Evolutionary conservation across 23 tunicate genomes (phyloP), one percentile per base, ranked within the genome.

Genomic region (Halocynthia aurantium): DNA sequence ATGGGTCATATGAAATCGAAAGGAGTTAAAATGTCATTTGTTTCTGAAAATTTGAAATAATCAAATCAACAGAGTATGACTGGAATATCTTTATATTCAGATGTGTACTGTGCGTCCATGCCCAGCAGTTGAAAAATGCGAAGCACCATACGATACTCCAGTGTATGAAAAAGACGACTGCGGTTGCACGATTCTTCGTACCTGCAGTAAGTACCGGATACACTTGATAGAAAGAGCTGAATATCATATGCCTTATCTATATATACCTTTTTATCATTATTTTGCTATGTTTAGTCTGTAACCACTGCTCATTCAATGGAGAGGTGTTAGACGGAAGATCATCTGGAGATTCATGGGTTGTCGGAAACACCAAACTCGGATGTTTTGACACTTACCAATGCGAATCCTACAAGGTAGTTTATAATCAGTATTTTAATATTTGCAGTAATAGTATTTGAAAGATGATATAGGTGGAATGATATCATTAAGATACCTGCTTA

Each of bases 361-460:
- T 64, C 22, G 87, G 87, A 51, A 61, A 83, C 52, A 52, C 67
- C 19, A 82, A 77, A 5, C 73, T 51, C 20, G 82, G 82, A 21
- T 84, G 87, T 49, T 84, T 76, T 67, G 87, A 84, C 77, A 76
- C 87, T 6, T 84, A 84, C 75, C 69, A 53, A 15, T 84, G 87
- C 71, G 63, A 57, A 12, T 12, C 69, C 7, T 44, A 18, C 77
- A 84, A 67, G 87, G 87, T 76, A 83, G 51, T 13, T 8, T 58
- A 1, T 31, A 31, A 31, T 31, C 1, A 31, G 44, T 31, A 31
- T 31, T 31, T 31, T 31, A 31, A 31, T 31, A 31, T 31, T 31
- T 31, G 44, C 44, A 4, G 44, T 31, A 31, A 31, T 31, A 31
- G 44, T 0, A 31, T 31, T 31, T 31, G 44, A 31, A 31, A 31